A percentile compares a stretch with the other conserved stretches of the same genome.
These are phyloP conservation scores for Neosalanx taihuensis DNA, from an alignment of 2,797 vertebrate species.

Conservation along the genomic window DNA sequence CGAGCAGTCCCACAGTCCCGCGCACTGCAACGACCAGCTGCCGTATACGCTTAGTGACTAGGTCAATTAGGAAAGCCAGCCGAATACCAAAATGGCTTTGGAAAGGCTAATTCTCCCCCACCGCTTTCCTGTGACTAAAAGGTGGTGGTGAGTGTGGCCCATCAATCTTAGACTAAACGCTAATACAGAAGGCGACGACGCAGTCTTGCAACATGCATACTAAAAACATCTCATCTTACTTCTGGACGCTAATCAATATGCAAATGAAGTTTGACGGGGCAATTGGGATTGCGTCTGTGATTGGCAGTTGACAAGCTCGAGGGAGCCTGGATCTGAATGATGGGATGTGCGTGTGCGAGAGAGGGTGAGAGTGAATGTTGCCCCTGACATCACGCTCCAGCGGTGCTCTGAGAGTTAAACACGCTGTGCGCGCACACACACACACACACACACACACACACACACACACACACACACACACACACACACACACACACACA, in stretches of 20 bases:
- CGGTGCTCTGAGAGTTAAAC: constrained; percentile 6
- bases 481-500: constrained; percentile 1
- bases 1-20: not conserved
- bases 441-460: constrained; percentile 1
- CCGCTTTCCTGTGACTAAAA: not conserved
- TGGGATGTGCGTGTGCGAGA: not conserved
- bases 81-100: not conserved
- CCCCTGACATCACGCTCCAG: not conserved
- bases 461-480: constrained; percentile 4
- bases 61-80: not conserved
- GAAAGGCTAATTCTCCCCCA: not conserved
- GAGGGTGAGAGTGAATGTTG: not conserved
- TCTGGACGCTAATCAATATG: constrained; percentile 29
- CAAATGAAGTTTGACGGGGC: constrained; percentile 14
- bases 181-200: not conserved
- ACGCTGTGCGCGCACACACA: not conserved
- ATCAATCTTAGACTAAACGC: constrained; percentile 3
- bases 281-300: constrained; percentile 13
- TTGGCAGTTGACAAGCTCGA: constrained; percentile 8
- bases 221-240: constrained; percentile 11
- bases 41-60: not conserved
- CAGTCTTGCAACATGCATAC: constrained; percentile 1
- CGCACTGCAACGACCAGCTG: not conserved
- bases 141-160: not conserved
- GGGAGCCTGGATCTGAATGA: constrained; percentile 11